Evolutionary conservation across 2,888 invertebrate species (phyloP).

Genomic region (Schizotus pectinicornis): DNA sequence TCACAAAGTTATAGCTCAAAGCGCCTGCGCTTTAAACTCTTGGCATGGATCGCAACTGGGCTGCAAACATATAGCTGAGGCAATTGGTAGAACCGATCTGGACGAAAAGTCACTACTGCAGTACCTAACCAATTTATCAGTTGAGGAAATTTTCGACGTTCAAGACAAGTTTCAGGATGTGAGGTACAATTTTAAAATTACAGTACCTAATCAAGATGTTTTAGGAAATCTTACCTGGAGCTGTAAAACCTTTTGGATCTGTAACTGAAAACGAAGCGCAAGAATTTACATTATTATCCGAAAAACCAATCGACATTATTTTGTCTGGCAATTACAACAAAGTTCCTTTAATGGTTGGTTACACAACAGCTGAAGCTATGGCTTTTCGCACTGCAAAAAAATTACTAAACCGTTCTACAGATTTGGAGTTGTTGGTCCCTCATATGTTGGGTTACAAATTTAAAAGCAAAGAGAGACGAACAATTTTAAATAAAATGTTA

Average conservation of each 20-base stretch:
- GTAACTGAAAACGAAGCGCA: slow-evolving; percentile 39
- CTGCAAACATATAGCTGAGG: slow-evolving; percentile 17
- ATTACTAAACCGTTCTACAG: not conserved
- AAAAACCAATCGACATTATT: slow-evolving; percentile 46
- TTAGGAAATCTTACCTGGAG: no score
- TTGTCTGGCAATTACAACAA: slow-evolving; percentile 49
- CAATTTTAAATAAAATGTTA: not conserved
- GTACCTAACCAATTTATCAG: slow-evolving; percentile 13
- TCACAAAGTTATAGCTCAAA: slow-evolving; percentile 46
- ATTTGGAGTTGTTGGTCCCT: slow-evolving; percentile 17
- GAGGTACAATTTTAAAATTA: not conserved
- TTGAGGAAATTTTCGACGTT: slow-evolving; percentile 26
- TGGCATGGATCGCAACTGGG: not conserved
- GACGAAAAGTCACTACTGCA: not conserved
- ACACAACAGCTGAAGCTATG: slow-evolving; percentile 51
- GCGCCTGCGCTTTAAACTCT: slow-evolving; percentile 36
- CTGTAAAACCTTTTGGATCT: slow-evolving; percentile 32
- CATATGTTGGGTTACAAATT: not conserved
- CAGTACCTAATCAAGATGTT: slow-evolving; percentile 9
- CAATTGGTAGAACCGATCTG: not conserved
- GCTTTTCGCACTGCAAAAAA: not conserved
- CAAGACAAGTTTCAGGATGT: slow-evolving; percentile 9
- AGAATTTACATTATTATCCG: slow-evolving; percentile 46
- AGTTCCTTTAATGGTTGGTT: slow-evolving; percentile 54
- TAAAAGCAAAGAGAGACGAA: not conserved